Evolutionary conservation across 2,113 vertebrate genomes (phyloP).

Genomic region (Steatornis caripensis): DNA sequence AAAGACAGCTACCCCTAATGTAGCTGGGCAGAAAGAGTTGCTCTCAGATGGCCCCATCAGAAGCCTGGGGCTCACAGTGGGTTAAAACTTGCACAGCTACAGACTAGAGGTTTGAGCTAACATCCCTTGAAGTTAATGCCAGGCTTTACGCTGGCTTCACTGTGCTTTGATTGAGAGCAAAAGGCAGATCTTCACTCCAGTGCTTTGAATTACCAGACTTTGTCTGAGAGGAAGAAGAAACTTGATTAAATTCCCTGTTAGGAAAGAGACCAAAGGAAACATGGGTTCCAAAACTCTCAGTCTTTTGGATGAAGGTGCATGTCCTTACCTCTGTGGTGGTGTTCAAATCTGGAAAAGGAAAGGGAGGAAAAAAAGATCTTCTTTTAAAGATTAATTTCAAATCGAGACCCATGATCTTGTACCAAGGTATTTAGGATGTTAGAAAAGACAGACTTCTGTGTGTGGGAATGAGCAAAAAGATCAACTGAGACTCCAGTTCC

Average conservation of each 20-base stretch:
- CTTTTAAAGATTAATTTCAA: background rate
- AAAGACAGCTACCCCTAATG: background rate
- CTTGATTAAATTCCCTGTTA: background rate
- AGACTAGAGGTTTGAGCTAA: background rate
- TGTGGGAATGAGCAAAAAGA: slow-evolving; percentile 47
- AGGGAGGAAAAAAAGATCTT: background rate
- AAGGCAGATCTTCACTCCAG: background rate
- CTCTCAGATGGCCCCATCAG: background rate
- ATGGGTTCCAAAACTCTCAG: background rate
- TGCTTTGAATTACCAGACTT: background rate
- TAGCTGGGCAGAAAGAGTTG: background rate
- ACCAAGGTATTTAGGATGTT: slow-evolving; percentile 46
- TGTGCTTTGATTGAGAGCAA: background rate
- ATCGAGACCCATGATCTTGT: slow-evolving; percentile 41
- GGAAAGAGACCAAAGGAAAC: background rate
- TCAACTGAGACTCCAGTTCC: slow-evolving; percentile 5
- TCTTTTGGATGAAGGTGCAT: background rate
- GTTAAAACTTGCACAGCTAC: background rate
- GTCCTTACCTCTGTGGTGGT: background rate
- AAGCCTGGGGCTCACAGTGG: background rate
- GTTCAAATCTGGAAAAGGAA: background rate
- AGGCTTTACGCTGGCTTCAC: background rate
- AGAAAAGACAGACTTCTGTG: slow-evolving; percentile 41
- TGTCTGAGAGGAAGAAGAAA: background rate
- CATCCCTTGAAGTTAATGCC: background rate